Evolutionary conservation across 2,888 invertebrate genomes (phyloP).

Genomic region (Ischnus inquisitorius): DNA sequence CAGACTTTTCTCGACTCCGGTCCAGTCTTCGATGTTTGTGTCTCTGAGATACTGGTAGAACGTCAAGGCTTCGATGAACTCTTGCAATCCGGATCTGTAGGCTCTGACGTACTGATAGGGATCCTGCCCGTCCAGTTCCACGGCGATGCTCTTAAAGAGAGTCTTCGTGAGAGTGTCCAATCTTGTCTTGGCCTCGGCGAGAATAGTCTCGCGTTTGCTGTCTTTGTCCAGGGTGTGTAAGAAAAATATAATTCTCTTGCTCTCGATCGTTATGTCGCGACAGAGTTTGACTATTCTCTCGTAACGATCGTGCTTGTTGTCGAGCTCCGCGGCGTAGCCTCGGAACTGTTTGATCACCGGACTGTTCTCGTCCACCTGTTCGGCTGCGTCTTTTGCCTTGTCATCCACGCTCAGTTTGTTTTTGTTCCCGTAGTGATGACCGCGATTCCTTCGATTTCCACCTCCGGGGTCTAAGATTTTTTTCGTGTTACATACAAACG

Average conservation of each 20-base stretch:
- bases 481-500: background rate
- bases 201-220: constrained; percentile 86
- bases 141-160: constrained; percentile 90
- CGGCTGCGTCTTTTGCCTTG: constrained; percentile 84
- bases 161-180: constrained; percentile 88
- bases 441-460: constrained; percentile 70
- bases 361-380: constrained; percentile 86
- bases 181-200: constrained; percentile 89
- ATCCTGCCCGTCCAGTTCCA: constrained; percentile 91
- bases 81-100: constrained; percentile 90
- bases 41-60: constrained; percentile 90
- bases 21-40: constrained; percentile 88
- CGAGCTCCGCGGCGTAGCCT: constrained; percentile 89
- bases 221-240: constrained; percentile 91
- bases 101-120: constrained; percentile 90
- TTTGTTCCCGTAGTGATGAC: constrained; percentile 71
- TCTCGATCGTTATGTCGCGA: constrained; percentile 95
- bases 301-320: constrained; percentile 92
- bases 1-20: constrained; percentile 87
- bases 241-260: constrained; percentile 95
- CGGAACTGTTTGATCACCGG: constrained; percentile 88
- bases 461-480: constrained; percentile 64
- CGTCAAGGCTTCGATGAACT: constrained; percentile 94
- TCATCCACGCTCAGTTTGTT: constrained; percentile 83
- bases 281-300: constrained; percentile 94